Base-by-base conservation (phyloP, 2,797 vertebrate species). In the Notolepis coatsorum region DNA sequence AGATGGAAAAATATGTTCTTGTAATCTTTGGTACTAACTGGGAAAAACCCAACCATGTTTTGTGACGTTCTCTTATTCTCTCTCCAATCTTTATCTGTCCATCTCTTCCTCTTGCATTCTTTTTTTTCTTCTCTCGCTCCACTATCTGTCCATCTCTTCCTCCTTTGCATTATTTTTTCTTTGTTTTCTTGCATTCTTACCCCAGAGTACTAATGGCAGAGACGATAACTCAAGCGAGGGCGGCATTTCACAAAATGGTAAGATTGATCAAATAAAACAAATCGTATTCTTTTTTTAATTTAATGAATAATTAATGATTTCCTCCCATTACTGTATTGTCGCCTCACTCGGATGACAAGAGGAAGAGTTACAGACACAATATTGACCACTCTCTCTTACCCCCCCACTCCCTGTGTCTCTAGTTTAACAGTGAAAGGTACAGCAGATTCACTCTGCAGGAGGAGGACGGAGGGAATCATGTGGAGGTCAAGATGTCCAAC, bases 401-500 rank as follows among this genome's bases (percentile, higher is more conserved):
- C 12, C 13, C 17, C 17, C 17, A 42, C n/a, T 12, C n/a, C 18
- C 28, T 67, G 61, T 62, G 18, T 15, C 46, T 43, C 25, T 77
- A 98, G 97, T 89, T 96, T 4, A 89, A 91, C 31, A 89, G 90
- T 0, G 93, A 94, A 25, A 92, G 90, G 0, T 98, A 98, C 69
- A 96, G 94, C 0, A 92, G 94, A 48, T 98, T 99, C 81, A 95
- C 93, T 33, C 80, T 94, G 59, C 93, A 94, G 56, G 91, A 94
- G 0, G 93, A 92, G 2, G 94, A 96, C 48, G 87, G 71, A 57
- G 91, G 87, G 65, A 71, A 60, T 24, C 94, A 93, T 0, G 92
- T 95, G 2, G 96, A 97, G 81, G 94, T 98, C 84, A 96, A 96
- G 25, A 79, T 96, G 37, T 92, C 94, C 0, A 92, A 93, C 7